Evolutionary conservation across 2,888 invertebrate genomes (phyloP).

Genomic region (Temnothorax rugatulus): DNA sequence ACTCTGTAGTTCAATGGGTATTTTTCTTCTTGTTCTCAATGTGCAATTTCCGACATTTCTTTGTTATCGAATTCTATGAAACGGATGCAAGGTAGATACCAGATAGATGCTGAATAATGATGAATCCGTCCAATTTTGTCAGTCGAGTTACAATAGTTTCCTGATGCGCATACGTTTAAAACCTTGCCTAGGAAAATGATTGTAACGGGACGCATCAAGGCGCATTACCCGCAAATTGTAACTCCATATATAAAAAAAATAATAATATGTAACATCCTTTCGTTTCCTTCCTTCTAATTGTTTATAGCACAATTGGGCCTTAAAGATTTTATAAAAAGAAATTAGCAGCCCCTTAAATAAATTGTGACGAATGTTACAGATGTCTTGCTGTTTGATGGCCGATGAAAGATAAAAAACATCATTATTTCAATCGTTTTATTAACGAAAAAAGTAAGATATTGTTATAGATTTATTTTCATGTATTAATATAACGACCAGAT

Average conservation of each 20-base stretch:
- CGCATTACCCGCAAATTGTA: constrained; percentile 40
- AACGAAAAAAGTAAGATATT: background rate
- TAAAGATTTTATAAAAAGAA: constrained; percentile 1
- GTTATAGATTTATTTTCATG: background rate
- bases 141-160: constrained; percentile 33
- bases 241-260: constrained; percentile 30
- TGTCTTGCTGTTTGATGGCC: background rate
- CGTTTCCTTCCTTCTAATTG: background rate
- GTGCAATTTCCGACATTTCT: constrained; percentile 36
- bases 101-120: background rate
- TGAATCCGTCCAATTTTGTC: constrained; percentile 41
- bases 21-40: background rate
- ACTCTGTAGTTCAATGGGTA: background rate
- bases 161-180: constrained; percentile 5
- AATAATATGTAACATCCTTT: background rate
- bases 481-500: background rate
- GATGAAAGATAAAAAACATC: background rate
- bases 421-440: background rate
- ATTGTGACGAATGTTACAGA: background rate
- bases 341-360: background rate
- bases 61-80: background rate
- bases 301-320: background rate
- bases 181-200: constrained; percentile 39
- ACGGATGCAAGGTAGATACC: background rate
- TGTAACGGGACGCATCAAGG: constrained; percentile 18